Conservation (phyloP, 2,888 invertebrate genomes). For the Nomada fabriciana region DNA sequence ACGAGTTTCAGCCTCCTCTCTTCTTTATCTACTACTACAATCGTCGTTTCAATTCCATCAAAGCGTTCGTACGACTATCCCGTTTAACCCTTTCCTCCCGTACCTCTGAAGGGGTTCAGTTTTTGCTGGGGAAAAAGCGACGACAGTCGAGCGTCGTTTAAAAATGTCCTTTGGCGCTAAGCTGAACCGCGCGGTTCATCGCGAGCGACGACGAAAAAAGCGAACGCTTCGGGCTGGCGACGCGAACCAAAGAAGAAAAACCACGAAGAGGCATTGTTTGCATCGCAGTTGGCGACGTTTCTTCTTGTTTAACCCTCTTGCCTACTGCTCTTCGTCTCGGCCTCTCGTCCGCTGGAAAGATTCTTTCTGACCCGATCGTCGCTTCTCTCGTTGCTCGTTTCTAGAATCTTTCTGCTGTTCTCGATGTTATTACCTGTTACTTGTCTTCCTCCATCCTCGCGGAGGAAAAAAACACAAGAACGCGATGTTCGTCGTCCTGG, state of each 20-base stretch:
- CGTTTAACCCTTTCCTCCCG: neutral
- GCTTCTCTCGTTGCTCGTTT: conserved; percentile 32
- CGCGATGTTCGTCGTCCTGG: neutral
- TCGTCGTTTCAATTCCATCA: no score
- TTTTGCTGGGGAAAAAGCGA: neutral
- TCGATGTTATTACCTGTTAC: conserved; percentile 51
- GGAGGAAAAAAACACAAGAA: neutral
- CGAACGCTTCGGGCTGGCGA: conserved; percentile 4
- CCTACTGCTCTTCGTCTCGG: neutral
- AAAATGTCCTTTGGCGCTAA: conserved; percentile 11
- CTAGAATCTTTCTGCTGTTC: conserved; percentile 57
- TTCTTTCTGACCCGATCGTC: conserved; percentile 23
- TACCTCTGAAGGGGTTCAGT: neutral
- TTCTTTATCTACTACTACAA: no score
- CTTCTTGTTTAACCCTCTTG: conserved; percentile 20
- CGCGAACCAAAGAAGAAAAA: conserved; percentile 21
- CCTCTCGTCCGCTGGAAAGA: conserved; percentile 29
- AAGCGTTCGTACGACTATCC: no score
- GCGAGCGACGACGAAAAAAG: conserved; percentile 18
- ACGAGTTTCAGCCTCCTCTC: no score
- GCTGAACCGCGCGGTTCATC: conserved; percentile 16
- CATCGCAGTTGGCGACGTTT: conserved; percentile 34
- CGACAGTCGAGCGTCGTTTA: neutral
- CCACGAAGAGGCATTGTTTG: conserved; percentile 49
- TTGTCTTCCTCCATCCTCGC: conserved; percentile 20